Base-by-base conservation (phyloP, 2,797 vertebrate species). In the Triplophysa bombifrons region DNA sequence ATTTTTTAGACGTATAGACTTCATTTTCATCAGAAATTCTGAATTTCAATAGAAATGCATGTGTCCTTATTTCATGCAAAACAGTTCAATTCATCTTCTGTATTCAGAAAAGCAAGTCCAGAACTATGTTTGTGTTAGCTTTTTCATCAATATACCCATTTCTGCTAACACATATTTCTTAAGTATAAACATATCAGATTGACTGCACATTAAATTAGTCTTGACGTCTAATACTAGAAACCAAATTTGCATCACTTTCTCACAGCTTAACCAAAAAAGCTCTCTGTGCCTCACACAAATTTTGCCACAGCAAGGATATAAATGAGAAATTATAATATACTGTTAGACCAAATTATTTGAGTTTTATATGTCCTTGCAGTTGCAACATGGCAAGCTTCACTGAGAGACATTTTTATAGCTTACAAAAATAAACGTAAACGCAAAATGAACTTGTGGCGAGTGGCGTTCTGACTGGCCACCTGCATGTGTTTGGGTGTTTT, bases 391-490 rank as follows among this genome's bases (percentile, higher is more conserved):
- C 78, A 82, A 82, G 83, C 84, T 72, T 83, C 84, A 82, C 76
- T 50, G 78, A 30, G 66, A 76, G 48, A 73, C 66, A 68, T 77
- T 80, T 38, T 80, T 74, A 77, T 80, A 80, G 80, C 83, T 82
- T 82, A 80, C 61, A 38, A 65, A 69, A 53, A 27, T 20, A 63
- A 82, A 69, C 55, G 1, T 56, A 3, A 25, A 34, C 50, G 48
- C 41, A n/a, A 64, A 60, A 71, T 66, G 74, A 74, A 53, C 38
- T 78, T 77, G 46, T 76, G 77, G 74, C 80, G 56, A 85, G 89
- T 90, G 83, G 87, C 85, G 87, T 90, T 88, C 87, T 85, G 86
- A 88, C 86, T 58, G 83, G 83, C 82, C 87, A 88, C 84, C 87
- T 92, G 91, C 91, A 91, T 88, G 86, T 76, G 86, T 75, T 63